phyloP scores from a whole-genome alignment of 2,888 invertebrate species.

The Brachyptera putata region DNA sequence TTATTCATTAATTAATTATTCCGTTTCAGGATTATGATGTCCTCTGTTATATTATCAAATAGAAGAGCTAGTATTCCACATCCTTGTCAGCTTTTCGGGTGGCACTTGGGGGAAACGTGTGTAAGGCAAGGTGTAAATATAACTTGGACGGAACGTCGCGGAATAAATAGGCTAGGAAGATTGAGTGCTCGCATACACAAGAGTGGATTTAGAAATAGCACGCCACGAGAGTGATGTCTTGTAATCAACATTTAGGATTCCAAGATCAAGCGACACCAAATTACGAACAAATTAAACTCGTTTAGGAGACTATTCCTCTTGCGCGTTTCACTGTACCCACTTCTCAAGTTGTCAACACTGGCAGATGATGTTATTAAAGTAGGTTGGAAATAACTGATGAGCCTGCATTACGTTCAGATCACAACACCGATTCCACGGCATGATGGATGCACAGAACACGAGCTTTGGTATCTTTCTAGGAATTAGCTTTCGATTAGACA shows the following conservation, averaged over 20 bases:
- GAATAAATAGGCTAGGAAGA: not conserved
- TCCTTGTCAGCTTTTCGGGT: too few relatives aligned
- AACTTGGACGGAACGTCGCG: too few relatives aligned
- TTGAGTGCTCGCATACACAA: not conserved
- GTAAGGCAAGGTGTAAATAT: too few relatives aligned
- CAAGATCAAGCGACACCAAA: not conserved
- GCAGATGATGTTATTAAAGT: not conserved
- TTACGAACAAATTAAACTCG: slow-evolving; percentile 14
- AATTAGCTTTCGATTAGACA: too few relatives aligned
- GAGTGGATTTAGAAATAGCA: slow-evolving; percentile 1
- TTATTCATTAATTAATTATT: too few relatives aligned
- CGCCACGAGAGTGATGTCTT: not conserved
- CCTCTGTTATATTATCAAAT: too few relatives aligned
- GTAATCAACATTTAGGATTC: slow-evolving; percentile 8
- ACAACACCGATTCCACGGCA: not conserved
- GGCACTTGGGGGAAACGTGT: too few relatives aligned
- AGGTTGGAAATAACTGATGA: not conserved
- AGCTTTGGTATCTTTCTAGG: too few relatives aligned
- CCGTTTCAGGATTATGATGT: too few relatives aligned
- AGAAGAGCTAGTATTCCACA: too few relatives aligned
- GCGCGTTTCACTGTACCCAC: not conserved
- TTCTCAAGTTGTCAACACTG: not conserved
- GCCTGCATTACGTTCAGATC: not conserved
- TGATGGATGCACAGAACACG: too few relatives aligned
- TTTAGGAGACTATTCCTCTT: slow-evolving; percentile 7